Conservation (phyloP, 2,797 vertebrate species). For the Muscicapa comitata region DNA sequence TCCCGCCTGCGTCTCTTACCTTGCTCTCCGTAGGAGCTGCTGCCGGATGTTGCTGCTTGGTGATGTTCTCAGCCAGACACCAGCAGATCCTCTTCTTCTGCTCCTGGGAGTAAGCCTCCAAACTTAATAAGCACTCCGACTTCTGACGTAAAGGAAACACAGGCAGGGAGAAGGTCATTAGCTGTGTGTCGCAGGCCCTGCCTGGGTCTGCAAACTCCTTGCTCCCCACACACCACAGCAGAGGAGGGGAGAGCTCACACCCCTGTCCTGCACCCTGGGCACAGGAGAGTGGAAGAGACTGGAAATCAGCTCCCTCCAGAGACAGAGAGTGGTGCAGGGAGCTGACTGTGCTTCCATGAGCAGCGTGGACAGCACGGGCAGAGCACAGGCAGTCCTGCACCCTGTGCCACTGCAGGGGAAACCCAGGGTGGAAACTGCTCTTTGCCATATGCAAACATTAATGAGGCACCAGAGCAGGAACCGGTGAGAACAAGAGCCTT, state of each 20-base stretch:
- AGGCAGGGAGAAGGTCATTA: conserved; percentile 68
- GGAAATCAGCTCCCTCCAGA: not conserved
- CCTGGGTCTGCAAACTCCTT: conserved; percentile 46
- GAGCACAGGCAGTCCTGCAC: not conserved
- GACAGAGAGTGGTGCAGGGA: not conserved
- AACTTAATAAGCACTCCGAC: conserved; percentile 94
- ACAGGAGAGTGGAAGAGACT: not conserved
- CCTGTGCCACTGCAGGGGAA: not conserved
- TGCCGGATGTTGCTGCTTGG: conserved; percentile 83
- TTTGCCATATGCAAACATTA: not conserved
- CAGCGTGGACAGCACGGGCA: not conserved
- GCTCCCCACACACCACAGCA: not conserved
- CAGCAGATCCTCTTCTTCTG: conserved; percentile 95
- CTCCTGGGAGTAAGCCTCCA: conserved; percentile 91
- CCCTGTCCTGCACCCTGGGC: not conserved
- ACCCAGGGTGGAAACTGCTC: not conserved
- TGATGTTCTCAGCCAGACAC: conserved; percentile 93
- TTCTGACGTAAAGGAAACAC: conserved; percentile 83
- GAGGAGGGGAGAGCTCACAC: not conserved
- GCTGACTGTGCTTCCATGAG: not conserved
- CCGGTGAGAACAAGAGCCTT: not conserved
- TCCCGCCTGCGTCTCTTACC: conserved; percentile 55
- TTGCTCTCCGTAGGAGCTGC: conserved; percentile 42
- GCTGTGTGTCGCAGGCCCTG: conserved; percentile 1
- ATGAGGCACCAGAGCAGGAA: not conserved